A percentile compares a stretch with the other conserved stretches of the same genome.
Evolutionary conservation across 2,797 vertebrate species (phyloP).

Genomic region (Gymnothorax reevesii): DNA sequence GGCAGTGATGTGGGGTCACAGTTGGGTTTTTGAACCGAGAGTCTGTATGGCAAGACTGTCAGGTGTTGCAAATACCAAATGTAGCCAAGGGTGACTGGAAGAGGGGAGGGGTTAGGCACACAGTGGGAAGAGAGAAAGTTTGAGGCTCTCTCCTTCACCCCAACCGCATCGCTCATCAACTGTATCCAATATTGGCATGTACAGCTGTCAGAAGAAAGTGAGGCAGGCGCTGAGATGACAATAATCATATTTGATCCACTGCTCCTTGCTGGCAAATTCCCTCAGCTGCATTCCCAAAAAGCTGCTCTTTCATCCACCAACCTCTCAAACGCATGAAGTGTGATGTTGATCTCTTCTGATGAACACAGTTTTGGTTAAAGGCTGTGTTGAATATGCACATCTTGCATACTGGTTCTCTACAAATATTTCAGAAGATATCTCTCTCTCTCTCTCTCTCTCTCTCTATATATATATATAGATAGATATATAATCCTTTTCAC

Average conservation of each 20-base stretch:
- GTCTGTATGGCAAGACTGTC: slow-evolving; percentile 19
- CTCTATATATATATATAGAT: neutral
- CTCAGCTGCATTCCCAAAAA: slow-evolving; percentile 13
- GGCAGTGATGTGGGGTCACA: neutral
- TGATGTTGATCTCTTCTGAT: slow-evolving; percentile 23
- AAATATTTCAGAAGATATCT: slow-evolving; percentile 6
- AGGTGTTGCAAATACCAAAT: slow-evolving; percentile 7
- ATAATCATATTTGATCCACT: slow-evolving; percentile 29
- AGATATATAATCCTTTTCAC: too few species aligned
- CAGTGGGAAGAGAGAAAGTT: neutral
- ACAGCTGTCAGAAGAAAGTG: slow-evolving; percentile 11
- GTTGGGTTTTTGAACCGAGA: neutral
- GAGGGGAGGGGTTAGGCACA: neutral
- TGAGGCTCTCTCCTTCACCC: neutral
- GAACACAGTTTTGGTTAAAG: slow-evolving; percentile 23
- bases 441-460: neutral
- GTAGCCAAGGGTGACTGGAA: neutral
- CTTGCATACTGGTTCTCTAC: slow-evolving; percentile 18
- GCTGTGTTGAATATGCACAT: neutral
- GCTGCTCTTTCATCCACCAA: neutral
- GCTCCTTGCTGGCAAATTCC: slow-evolving; percentile 12
- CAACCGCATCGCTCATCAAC: slow-evolving; percentile 11
- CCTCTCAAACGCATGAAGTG: neutral
- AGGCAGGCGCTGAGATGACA: slow-evolving; percentile 1
- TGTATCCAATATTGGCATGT: neutral